Percentiles rank a stretch among this genome's conserved stretches.
Evolutionary conservation across 1,140 invertebrate species (phyloP).

Genomic region (Drosophila subobscura): DNA sequence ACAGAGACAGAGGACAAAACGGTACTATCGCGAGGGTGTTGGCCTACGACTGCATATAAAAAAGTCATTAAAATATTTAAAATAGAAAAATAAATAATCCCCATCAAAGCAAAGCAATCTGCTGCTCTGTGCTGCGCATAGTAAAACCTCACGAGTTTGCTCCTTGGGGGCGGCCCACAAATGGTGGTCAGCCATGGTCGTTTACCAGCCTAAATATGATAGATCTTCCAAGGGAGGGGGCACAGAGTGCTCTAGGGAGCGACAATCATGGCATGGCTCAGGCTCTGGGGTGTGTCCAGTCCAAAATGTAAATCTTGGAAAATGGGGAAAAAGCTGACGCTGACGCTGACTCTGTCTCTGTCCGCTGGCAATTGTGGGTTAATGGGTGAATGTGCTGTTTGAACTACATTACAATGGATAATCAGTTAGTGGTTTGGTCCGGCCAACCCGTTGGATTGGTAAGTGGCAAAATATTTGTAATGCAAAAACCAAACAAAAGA

Average conservation of each 20-base stretch:
- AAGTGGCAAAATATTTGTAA: conserved; percentile 57
- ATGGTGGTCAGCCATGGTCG: conserved; percentile 9
- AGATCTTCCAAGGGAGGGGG: conserved; percentile 36
- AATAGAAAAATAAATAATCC: conserved; percentile 77
- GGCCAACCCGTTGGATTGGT: conserved; percentile 8
- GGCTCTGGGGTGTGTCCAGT: conserved; percentile 38
- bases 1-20: not conserved
- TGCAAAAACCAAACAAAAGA: conserved; percentile 43
- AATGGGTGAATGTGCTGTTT: conserved; percentile 77
- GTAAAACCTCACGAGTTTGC: conserved; percentile 66
- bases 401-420: conserved; percentile 70
- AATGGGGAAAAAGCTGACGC: conserved; percentile 26
- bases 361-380: conserved; percentile 72
- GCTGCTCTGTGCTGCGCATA: conserved; percentile 7
- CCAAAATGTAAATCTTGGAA: conserved; percentile 53
- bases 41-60: conserved; percentile 54
- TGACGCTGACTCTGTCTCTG: conserved; percentile 31
- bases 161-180: conserved; percentile 16
- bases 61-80: conserved; percentile 76
- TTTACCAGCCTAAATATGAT: conserved; percentile 46
- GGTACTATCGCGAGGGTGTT: conserved; percentile 65
- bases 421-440: conserved; percentile 18
- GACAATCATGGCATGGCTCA: conserved; percentile 45
- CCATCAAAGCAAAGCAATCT: conserved; percentile 45
- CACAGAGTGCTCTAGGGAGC: conserved; percentile 31